Percentiles rank a stretch among this genome's conserved stretches.
Evolutionary conservation across 2,888 invertebrate species (phyloP).

Genomic region (Ligdia adustata): DNA sequence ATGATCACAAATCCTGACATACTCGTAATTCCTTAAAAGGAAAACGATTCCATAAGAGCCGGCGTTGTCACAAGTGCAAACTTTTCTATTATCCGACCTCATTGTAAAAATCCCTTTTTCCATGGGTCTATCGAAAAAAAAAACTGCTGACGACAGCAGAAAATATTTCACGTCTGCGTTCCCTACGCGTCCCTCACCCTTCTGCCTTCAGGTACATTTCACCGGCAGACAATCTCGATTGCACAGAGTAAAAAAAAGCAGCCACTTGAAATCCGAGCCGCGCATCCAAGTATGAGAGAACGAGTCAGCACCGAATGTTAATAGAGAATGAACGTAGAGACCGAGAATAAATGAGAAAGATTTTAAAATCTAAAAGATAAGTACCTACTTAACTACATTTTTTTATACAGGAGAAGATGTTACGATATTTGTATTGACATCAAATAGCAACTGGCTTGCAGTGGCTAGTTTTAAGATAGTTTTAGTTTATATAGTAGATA

Average conservation of each 20-base stretch:
- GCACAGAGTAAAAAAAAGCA: constrained; percentile 32
- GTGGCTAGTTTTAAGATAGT: no score
- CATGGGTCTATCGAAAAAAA: constrained; percentile 16
- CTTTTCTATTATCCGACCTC: background rate
- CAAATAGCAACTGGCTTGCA: no score
- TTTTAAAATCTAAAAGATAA: no score
- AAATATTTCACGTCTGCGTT: constrained; percentile 12
- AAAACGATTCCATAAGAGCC: no score
- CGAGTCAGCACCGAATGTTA: constrained; percentile 44
- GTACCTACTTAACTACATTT: no score
- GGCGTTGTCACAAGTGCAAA: no score
- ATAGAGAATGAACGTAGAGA: constrained; percentile 39
- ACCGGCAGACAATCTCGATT: constrained; percentile 26
- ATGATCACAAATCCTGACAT: no score
- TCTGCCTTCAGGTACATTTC: constrained; percentile 27
- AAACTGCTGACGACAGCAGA: constrained; percentile 17
- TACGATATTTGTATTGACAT: no score
- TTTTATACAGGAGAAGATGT: no score
- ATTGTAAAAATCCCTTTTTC: constrained; percentile 5
- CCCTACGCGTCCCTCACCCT: constrained; percentile 6
- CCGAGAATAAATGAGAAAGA: no score
- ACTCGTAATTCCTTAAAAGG: no score
- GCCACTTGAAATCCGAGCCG: constrained; percentile 37
- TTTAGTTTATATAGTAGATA: no score
- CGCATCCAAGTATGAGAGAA: constrained; percentile 48